Evolutionary conservation across 2,797 vertebrate species (phyloP), one percentile per base, ranked within the genome.

Genomic region (Darevskia nairensis): DNA sequence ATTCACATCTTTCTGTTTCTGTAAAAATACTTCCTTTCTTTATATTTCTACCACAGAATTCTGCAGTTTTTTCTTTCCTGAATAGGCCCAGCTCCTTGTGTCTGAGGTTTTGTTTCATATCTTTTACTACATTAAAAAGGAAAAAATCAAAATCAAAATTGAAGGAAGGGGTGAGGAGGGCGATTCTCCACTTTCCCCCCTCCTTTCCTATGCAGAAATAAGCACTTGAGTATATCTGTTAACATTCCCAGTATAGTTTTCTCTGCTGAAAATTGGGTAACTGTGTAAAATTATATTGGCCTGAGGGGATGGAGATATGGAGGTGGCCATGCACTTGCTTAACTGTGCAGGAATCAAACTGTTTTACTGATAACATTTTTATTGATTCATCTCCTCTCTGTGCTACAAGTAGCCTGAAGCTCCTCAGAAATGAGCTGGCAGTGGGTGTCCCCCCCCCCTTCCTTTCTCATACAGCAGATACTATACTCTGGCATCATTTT

Each of bases 301-400:
- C 93, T 72, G 88, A 85, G 91, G 95, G 93, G 92, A 94, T 79
- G 90, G 91, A 95, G 94, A 94, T 90, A 91, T 55, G 89, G 93
- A 94, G 91, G 93, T 88, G 88, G 93, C 91, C 81, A 0, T 82
- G 89, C 2, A 80, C 95, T 94, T 95, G 86, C 95, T 95, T 95
- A 94, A 93, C 90, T 86, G 94, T 93, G 90, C 94, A 86, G 93
- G 93, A 95, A 94, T 95, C 96, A 94, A 91, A 95, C 94, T 91
- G 93, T 95, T 94, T 89, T 92, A 94, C 95, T 95, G 94, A 95
- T 95, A 95, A 91, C 93, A 84, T 90, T 92, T 55, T 95, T 94
- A 95, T 95, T 86, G 92, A 96, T 95, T 93, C 92, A 84, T 94
- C 90, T 91, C 86, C 92, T 93, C 90, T 90, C 4, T 1, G 92